Evolutionary conservation across 2,888 invertebrate genomes (phyloP).

Genomic region (Beris chalybata): DNA sequence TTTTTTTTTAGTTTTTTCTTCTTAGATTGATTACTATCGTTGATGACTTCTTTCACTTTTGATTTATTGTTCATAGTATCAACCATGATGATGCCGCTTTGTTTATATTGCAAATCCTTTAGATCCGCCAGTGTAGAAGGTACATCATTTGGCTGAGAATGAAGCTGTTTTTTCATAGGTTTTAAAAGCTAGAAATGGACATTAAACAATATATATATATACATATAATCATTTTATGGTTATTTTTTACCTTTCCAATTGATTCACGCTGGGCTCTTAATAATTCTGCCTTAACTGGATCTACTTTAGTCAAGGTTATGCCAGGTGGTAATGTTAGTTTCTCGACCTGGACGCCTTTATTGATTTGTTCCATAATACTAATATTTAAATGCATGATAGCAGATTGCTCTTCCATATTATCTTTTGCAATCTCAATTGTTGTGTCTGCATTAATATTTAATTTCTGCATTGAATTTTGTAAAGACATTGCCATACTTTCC

Average conservation of each 20-base stretch:
- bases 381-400: constrained; percentile 43
- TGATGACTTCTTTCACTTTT: background rate
- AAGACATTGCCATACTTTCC: constrained; percentile 33
- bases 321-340: constrained; percentile 73
- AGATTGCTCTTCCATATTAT: background rate
- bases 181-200: constrained; percentile 38
- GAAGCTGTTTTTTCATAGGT: constrained; percentile 36
- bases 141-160: constrained; percentile 17
- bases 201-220: background rate
- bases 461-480: constrained; percentile 38
- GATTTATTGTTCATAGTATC: constrained; percentile 49
- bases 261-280: constrained; percentile 54
- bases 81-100: constrained; percentile 54
- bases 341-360: constrained; percentile 60
- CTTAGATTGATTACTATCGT: background rate
- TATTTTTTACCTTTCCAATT: constrained; percentile 47
- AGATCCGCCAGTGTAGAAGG: constrained; percentile 17
- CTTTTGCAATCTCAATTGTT: constrained; percentile 35
- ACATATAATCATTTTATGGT: no score
- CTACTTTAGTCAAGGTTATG: constrained; percentile 76
- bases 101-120: constrained; percentile 44
- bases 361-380: constrained; percentile 57
- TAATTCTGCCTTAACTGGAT: constrained; percentile 57
- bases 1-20: constrained; percentile 50
- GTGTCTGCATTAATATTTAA: constrained; percentile 38